phyloP scores from a whole-genome alignment of 2,113 vertebrate genomes.

The Calidris pygmaea region DNA sequence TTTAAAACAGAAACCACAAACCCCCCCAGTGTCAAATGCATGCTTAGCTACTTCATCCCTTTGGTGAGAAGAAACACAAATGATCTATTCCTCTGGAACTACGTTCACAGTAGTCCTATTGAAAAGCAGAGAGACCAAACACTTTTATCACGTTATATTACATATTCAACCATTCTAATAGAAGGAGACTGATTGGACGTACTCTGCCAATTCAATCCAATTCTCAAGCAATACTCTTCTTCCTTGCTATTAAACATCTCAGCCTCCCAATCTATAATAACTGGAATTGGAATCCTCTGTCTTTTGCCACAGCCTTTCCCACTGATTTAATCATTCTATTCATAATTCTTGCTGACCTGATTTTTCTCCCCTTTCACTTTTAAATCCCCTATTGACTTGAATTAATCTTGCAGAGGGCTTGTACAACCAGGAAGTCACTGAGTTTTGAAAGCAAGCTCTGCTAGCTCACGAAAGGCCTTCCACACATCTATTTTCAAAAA shows the following conservation, averaged over 20 bases:
- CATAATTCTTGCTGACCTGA: conserved; percentile 58
- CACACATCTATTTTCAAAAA: not conserved
- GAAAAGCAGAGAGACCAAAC: not conserved
- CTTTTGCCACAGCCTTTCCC: conserved; percentile 33
- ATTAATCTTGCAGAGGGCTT: conserved; percentile 47
- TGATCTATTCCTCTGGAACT: not conserved
- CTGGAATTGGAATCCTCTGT: conserved; percentile 48
- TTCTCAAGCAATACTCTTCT: not conserved
- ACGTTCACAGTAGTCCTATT: not conserved
- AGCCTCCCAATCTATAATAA: not conserved
- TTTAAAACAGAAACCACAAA: not conserved
- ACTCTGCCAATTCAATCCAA: not conserved
- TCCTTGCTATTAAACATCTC: conserved; percentile 19
- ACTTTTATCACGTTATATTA: not conserved
- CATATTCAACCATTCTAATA: not conserved
- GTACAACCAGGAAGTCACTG: not conserved
- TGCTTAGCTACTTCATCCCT: not conserved
- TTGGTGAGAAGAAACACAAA: not conserved
- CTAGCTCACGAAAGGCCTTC: not conserved
- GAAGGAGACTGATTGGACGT: not conserved
- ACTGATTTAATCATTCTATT: conserved; percentile 58
- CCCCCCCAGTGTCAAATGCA: not conserved
- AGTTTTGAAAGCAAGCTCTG: conserved; percentile 21
- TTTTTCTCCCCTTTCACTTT: conserved; percentile 54
- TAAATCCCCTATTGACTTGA: conserved; percentile 55